Base-by-base conservation (phyloP, 2,888 invertebrate genomes). In the Philonicus albiceps region DNA sequence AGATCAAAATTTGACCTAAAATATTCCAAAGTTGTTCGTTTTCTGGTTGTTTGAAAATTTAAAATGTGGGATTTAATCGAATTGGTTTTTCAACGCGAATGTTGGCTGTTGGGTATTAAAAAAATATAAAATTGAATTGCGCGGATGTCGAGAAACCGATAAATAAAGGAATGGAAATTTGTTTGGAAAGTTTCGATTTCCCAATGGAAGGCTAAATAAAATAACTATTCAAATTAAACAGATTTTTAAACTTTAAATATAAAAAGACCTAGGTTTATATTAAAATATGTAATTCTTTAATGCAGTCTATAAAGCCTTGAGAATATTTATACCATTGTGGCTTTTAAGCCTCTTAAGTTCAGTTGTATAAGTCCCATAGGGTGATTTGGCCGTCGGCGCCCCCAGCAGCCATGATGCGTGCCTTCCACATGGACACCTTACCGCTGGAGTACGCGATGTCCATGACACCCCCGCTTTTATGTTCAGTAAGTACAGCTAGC, bases 301-400 rank as follows among this genome's bases (percentile, higher is more conserved):
- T 11, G 19, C 3, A 64, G 27, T 64, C 64, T 64, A 64, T 22
- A 64, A 64, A 64, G 64, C 64, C 64, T 27, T 64, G 27, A 64
- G 55, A 27, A 19, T 11, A 64, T 64, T 64, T 64, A 64, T 22
- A 27, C 64, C 64, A 37, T 73, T 73, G 73, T 11, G 6, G 30
- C 34, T 75, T 37, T 75, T 75, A 75, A 19, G 64, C 22, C 37
- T 37, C 4, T 31, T 37, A 31, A 75, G 30, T 22, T 92, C 90
- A 94, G 93, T 96, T 96, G 91, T 96, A 97, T 89, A 97, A 93
- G 93, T 96, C 95, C 96, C 96, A 97, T 86, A 97, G 93, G 5
- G 96, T 95, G 89, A 97, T 95, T 90, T 94, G 94, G 88, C 96
- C 95, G 91, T 97, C 96, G 88, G 95, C 94, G 31, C 96, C 95